Evolutionary conservation across 2,797 vertebrate species (phyloP).

Genomic region (Zenarchopterus dispar): DNA sequence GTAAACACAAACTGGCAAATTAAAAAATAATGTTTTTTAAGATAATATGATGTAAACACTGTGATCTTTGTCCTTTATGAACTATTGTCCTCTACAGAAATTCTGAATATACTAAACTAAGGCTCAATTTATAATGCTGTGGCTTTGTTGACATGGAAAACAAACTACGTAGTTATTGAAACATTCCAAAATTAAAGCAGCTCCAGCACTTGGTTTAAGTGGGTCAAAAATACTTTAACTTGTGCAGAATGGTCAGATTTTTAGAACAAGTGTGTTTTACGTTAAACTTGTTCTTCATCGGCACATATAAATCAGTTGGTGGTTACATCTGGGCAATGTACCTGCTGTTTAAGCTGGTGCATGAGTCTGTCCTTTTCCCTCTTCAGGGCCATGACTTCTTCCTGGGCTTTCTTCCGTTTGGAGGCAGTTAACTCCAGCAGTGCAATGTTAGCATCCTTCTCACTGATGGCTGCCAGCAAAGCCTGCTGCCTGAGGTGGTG

Average conservation of each 20-base stretch:
- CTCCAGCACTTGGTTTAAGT: no score
- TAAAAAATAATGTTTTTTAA: no score
- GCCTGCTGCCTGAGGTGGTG: constrained; percentile 89
- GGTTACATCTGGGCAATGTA: constrained; percentile 83
- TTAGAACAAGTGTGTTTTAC: constrained; percentile 23
- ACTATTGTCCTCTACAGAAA: no score
- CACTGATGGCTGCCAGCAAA: constrained; percentile 95
- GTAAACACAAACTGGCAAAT: no score
- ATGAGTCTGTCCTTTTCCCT: constrained; percentile 96
- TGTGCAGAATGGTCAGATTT: constrained; percentile 37
- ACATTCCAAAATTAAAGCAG: no score
- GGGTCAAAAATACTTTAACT: constrained; percentile 12
- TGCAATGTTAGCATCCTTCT: constrained; percentile 93
- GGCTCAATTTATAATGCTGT: no score
- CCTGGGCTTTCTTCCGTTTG: constrained; percentile 94
- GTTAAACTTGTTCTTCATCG: constrained; percentile 37
- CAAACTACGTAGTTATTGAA: no score
- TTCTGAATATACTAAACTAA: no score
- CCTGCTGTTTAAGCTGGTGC: constrained; percentile 98
- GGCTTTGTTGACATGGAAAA: no score
- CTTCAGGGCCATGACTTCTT: constrained; percentile 94
- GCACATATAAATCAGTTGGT: constrained; percentile 44
- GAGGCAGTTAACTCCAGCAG: constrained; percentile 81
- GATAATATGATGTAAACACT: no score
- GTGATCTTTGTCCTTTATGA: no score